Evolutionary conservation across 2,888 invertebrate species (phyloP), one percentile per base, ranked within the genome.

Genomic region (Andrena camellia): DNA sequence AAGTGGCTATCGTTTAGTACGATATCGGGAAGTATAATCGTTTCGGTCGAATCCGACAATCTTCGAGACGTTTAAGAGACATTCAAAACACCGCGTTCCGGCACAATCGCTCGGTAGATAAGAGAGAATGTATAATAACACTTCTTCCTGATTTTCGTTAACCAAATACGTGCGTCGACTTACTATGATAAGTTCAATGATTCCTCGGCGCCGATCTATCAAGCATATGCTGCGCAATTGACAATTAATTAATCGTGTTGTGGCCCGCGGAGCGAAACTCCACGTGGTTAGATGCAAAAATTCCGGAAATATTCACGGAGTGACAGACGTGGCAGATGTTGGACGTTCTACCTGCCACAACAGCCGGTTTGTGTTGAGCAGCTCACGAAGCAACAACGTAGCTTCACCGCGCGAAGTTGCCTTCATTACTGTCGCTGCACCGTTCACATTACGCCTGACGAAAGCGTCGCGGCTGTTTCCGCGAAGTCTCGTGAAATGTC

Each of bases 181-280:
- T 82, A 84, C 82, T 57, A 23, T 8, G 52, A 73, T 26, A n/a
- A 48, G n/a, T 35, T 73, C 7, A 57, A 54, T 2, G 54, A 20
- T 31, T 10, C 48, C 20, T 20, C n/a, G 29, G 4, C 7, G 13
- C 8, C 13, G 13, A 52, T 13, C 26, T 60, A 64, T 48, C 20
- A 13, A 33, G 8, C 69, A 59, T 75, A 71, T 59, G 73, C 48
- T 42, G 23, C 26, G 57, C 6, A 60, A 20, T 72, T 52, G 13
- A 1, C 17, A 2, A 33, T n/a, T 23, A 35, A 26, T 68, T 50
- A 68, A 23, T 17, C 10, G 8, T 13, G 23, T 2, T 42, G 31
- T 60, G 17, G 6, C 31, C 17, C 5, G 48, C 57, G 50, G 50
- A 42, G 23, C 3, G 8, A 13, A 62, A 52, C 17, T 23, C 20